Evolutionary conservation across 2,888 invertebrate genomes (phyloP), one percentile per base, ranked within the genome.

Genomic region (Netelia inedita): DNA sequence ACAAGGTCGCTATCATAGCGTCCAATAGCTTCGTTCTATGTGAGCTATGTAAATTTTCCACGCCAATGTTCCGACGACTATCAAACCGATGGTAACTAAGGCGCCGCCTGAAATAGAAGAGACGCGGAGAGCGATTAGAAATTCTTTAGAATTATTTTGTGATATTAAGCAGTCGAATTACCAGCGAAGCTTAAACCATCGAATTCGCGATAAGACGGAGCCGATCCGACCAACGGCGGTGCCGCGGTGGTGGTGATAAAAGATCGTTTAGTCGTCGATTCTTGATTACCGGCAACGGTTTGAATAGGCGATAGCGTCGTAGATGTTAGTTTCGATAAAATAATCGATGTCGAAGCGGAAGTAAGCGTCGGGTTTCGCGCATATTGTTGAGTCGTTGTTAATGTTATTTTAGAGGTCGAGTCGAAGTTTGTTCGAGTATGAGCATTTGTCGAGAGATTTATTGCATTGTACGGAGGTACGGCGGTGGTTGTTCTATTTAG

Each of bases 131-230:
- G 19, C 10, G 57, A 16, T 21, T 16, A 57, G 21, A 21, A 57
- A 5, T 57, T 57, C 16, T 53, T 53, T 6, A 53, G 14, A 53
- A 53, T 35, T 35, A 35, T 35, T 35, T 6, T 3, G 6, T 6
- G 6, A 5, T 6, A 35, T 35, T 8, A 46, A 19, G n/a, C 35
- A 14, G 14, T 63, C 6, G n/a, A 63, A 28, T 71, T 73, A 79
- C 79, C 79, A 16, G 65, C 46, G 14, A 79, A 79, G 19, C 79
- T 79, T 5, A 79, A 57, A 5, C 72, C 72, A n/a, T 80, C 80
- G 14, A 80, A 80, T 59, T 68, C 57, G 59, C 57, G 73, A 57
- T 80, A 35, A 16, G 50, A 9, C 6, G 73, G 16, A 16, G n/a
- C 11, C 3, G 59, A 66, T 21, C 19, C 50, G 0, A 59, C 66